A percentile compares a stretch with the other conserved stretches of the same genome.
phyloP scores from a whole-genome alignment of 2,888 invertebrate genomes.

The Hirtodrosophila histrioides region DNA sequence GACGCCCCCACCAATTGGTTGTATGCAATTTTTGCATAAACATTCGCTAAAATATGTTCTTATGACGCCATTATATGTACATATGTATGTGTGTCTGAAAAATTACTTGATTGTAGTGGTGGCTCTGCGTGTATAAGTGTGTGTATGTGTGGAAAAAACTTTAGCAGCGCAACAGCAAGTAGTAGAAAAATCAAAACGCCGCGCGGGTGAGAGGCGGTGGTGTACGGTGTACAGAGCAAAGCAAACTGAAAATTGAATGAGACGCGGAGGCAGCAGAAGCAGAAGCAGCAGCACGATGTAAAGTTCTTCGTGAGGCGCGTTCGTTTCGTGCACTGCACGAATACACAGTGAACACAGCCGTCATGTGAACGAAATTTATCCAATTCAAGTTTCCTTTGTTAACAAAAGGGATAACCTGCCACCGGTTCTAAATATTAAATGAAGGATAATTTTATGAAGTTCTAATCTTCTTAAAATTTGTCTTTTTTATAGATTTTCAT shows the following conservation, averaged over 20 bases:
- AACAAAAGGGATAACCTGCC: no score
- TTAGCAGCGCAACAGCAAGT: constrained; percentile 67
- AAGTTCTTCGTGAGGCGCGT: constrained; percentile 70
- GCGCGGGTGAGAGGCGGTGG: constrained; percentile 82
- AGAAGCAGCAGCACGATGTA: constrained; percentile 59
- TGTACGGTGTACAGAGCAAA: constrained; percentile 76
- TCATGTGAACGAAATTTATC: constrained; percentile 8
- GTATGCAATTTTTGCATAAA: constrained; percentile 55
- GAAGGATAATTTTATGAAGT: no score
- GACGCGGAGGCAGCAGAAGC: constrained; percentile 78
- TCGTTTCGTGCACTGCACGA: constrained; percentile 65
- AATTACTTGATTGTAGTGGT: constrained; percentile 72
- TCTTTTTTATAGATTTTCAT: no score
- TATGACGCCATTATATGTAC: constrained; percentile 75
- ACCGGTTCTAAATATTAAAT: no score
- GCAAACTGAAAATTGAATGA: constrained; percentile 81
- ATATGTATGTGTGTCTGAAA: constrained; percentile 63
- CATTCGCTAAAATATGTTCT: constrained; percentile 68
- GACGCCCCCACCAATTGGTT: constrained; percentile 22
- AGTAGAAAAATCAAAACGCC: constrained; percentile 78
- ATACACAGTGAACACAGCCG: constrained; percentile 42
- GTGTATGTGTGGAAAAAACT: constrained; percentile 60
- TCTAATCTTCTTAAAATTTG: no score
- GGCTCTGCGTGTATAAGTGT: constrained; percentile 35
- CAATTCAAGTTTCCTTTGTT: not conserved